Evolutionary conservation across 1,140 invertebrate genomes (phyloP).

Genomic region (Scaptomyza pallida): DNA sequence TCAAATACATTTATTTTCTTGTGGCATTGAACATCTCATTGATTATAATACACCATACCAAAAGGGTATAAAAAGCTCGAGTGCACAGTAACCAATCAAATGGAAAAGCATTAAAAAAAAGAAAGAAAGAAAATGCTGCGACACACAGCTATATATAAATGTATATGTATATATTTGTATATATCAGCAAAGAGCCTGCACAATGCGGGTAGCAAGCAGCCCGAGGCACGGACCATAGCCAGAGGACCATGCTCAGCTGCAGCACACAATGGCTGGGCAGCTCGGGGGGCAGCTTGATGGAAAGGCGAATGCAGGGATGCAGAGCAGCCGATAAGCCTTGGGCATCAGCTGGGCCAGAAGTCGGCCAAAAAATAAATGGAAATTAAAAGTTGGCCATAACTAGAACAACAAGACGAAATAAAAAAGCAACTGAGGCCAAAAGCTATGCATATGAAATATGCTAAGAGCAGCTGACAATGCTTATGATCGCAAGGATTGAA

Average conservation of each 20-base stretch:
- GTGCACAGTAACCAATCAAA: constrained; percentile 49
- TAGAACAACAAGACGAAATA: constrained; percentile 6
- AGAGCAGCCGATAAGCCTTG: constrained; percentile 43
- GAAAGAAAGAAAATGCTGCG: too few species aligned
- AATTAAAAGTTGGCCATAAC: constrained; percentile 63
- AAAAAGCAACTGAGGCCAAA: constrained; percentile 17
- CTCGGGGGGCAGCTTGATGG: background rate
- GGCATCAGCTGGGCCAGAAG: constrained; percentile 40
- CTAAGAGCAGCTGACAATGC: constrained; percentile 29
- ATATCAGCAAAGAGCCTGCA: constrained; percentile 39
- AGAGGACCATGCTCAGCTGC: constrained; percentile 21
- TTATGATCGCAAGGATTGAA: constrained; percentile 43
- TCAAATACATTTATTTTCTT: too few species aligned
- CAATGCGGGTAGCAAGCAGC: constrained; percentile 46
- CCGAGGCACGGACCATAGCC: background rate
- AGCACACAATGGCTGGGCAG: constrained; percentile 39
- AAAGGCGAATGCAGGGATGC: constrained; percentile 4
- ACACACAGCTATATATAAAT: constrained; percentile 1
- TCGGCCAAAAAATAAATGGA: constrained; percentile 66
- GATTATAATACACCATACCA: background rate
- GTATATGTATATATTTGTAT: constrained; percentile 18
- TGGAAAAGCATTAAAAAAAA: constrained; percentile 59
- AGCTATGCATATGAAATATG: constrained; percentile 36
- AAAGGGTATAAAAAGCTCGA: background rate
- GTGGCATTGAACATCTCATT: background rate